A percentile compares a stretch with the other conserved stretches of the same genome.
Conservation (phyloP, 2,113 vertebrate genomes). For the Entelurus aequoreus region DNA sequence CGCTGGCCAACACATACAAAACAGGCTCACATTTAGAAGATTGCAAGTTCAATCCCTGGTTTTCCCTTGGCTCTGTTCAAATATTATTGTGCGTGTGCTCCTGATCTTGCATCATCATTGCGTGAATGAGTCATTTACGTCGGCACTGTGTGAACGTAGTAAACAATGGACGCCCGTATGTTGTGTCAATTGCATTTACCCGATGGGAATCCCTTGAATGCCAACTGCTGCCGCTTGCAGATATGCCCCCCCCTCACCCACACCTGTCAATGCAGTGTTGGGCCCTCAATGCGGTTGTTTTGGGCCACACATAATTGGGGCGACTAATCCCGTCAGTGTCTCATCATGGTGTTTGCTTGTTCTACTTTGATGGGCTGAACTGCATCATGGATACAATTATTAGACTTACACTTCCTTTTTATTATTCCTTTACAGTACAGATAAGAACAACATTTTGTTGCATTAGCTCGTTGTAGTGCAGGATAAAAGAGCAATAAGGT, state of each 20-base stretch:
- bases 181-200: not conserved
- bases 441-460: too few relatives aligned
- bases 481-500: too few relatives aligned
- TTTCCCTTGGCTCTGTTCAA: not conserved
- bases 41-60: not conserved
- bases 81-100: not conserved
- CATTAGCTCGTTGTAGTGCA: too few relatives aligned
- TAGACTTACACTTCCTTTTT: too few relatives aligned
- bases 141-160: not conserved
- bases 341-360: too few relatives aligned
- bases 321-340: too few relatives aligned
- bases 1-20: not conserved
- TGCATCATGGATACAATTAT: too few relatives aligned
- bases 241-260: not conserved
- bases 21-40: constrained; percentile 6
- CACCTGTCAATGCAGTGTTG: constrained; percentile 3
- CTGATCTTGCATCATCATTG: not conserved
- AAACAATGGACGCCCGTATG: too few relatives aligned
- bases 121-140: not conserved
- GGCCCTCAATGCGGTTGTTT: too few relatives aligned
- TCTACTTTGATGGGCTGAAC: too few relatives aligned
- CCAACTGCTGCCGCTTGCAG: not conserved
- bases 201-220: not conserved
- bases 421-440: too few relatives aligned
- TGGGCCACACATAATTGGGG: too few relatives aligned